Evolutionary conservation across 1,140 invertebrate species (phyloP).

Genomic region (Dinothrombium tinctorium): DNA sequence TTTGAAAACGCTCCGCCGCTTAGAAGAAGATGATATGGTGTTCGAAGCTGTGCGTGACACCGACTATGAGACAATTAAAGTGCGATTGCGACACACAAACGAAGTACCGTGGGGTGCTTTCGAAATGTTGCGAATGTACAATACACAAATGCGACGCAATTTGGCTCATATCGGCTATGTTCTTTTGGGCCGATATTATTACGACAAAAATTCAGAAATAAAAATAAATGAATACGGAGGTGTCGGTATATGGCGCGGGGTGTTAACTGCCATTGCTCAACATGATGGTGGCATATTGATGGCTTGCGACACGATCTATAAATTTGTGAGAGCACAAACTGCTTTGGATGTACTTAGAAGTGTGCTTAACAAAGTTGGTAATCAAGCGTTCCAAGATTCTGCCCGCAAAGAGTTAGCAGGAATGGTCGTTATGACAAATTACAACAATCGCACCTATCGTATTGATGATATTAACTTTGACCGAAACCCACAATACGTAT

Average conservation of each 20-base stretch:
- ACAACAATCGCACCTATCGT: conserved; percentile 27
- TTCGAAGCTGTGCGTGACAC: not conserved
- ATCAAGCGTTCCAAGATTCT: conserved; percentile 1
- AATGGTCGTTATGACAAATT: conserved; percentile 21
- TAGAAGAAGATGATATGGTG: not conserved
- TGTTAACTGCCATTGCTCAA: conserved; percentile 45
- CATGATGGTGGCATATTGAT: conserved; percentile 43
- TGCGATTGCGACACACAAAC: not conserved
- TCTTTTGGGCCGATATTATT: conserved; percentile 3
- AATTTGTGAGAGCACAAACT: conserved; percentile 32
- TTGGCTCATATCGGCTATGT: not conserved
- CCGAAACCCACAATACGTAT: conserved; percentile 20
- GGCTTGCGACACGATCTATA: conserved; percentile 46
- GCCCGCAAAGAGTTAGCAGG: conserved; percentile 13
- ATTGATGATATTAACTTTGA: conserved; percentile 26
- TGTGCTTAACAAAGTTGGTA: not conserved
- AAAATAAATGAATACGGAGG: conserved; percentile 1
- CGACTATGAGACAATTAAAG: conserved; percentile 8
- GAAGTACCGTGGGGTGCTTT: not conserved
- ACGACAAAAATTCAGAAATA: not conserved
- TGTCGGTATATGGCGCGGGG: conserved; percentile 20
- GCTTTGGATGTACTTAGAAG: conserved; percentile 10
- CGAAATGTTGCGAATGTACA: conserved; percentile 2
- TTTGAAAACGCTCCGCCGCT: conserved; percentile 1
- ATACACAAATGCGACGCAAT: conserved; percentile 5